Base-by-base conservation (phyloP, 2,113 vertebrate genomes). In the Xyrauchen texanus region DNA sequence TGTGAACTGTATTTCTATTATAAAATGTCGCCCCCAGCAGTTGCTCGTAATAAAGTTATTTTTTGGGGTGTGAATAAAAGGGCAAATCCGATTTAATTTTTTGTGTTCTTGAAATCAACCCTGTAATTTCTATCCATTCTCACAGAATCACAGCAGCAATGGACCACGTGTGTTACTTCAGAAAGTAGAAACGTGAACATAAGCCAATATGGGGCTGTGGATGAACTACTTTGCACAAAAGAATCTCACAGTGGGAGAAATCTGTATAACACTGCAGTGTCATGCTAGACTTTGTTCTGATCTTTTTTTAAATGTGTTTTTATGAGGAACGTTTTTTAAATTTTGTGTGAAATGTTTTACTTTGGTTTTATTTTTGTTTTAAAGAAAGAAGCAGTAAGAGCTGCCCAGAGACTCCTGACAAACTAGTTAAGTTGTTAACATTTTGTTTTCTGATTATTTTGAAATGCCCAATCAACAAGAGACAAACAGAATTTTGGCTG, bases 81-180 rank as follows among this genome's bases (percentile, higher is more conserved):
- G 8, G 47, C 6, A 49, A 8, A 49, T 6, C 47, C 2, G 6
- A 49, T 49, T 34, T 34, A 34, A 34, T 34, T 34, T 34, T 34
- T 34, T 34, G 21, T 34, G 0, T 55, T 7, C 3, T 68, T 57
- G 0, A 57, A n/a, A 58, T 12, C 6, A n/a, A 0, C 0, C 2
- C 6, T 58, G n/a, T 58, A 58, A 45, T 58, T 46, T 68, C 12
- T 34, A 15, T 79, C 10, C 42, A 5, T 72, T 65, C 4, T 69
- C 3, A 34, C 85, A 93, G 92, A 72, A 92, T 94, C 86, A 85
- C 79, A 77, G 9, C 46, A 4, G 89, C 89, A 81, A 92, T 94
- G 89, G 86, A 92, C 51, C 78, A 84, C 0, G 84, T 88, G 73
- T 94, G 93, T 77, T 72, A 57, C 44, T 77, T 63, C 81, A 80